These are phyloP conservation scores for Xiphophorus hellerii DNA, from an alignment of 2,113 vertebrate genomes.

Conservation along the genomic window DNA sequence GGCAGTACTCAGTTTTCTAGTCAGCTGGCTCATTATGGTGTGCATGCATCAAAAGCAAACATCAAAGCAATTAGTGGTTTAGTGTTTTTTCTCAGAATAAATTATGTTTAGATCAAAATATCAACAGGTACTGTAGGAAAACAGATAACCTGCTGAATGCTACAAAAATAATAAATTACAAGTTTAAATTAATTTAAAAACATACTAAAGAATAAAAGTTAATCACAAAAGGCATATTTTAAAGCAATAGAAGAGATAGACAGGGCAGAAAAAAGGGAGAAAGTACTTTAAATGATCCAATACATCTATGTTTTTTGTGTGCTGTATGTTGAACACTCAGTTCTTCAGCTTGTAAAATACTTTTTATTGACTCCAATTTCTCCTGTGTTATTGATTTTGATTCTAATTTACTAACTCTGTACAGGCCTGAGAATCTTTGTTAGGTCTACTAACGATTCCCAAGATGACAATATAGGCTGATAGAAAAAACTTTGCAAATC, in stretches of 20 bases:
- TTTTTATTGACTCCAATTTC: background rate
- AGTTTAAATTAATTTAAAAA: background rate
- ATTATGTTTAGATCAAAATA: background rate
- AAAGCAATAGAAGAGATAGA: background rate
- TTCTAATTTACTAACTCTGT: background rate
- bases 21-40: constrained; percentile 19
- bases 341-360: too few relatives aligned
- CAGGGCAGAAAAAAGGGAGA: too few relatives aligned
- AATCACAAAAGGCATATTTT: too few relatives aligned
- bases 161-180: background rate
- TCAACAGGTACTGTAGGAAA: background rate
- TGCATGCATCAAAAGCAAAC: background rate
- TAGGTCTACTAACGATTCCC: constrained; percentile 5
- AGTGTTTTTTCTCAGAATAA: background rate
- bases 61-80: constrained; percentile 4
- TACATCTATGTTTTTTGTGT: background rate
- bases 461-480: background rate
- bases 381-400: background rate
- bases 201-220: background rate
- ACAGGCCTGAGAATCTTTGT: background rate
- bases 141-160: background rate
- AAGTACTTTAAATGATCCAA: background rate
- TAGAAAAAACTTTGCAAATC: background rate
- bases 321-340: too few relatives aligned
- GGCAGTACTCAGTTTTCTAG: constrained; percentile 1